Base-by-base conservation (phyloP, 2,113 vertebrate species). In the Phaethon lepturus region DNA sequence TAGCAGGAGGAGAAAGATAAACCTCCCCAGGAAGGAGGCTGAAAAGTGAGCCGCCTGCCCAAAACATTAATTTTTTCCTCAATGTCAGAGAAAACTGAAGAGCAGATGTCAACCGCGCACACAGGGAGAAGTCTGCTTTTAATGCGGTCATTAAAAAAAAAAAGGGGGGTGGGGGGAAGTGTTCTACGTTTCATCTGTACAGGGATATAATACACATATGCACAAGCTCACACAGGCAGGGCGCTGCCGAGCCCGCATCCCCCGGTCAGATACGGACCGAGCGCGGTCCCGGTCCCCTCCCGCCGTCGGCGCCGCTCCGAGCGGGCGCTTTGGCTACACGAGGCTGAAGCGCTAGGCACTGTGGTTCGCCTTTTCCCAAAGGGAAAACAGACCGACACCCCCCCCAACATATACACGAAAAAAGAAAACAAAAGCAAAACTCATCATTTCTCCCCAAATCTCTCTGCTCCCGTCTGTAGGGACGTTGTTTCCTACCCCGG, bases 261-360 rank as follows among this genome's bases (percentile, higher is more conserved):
- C 35, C 35, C 1, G 4, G 85, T 83, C 33, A 6, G 85, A 60
- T 50, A 74, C 0, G 4, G 88, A 76, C 60, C 7, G 9, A 86
- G n/a, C 2, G 0, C 1, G 15, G 90, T n/a, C 93, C 73, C 1
- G 3, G 40, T 0, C 8, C 87, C 87, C 45, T 94, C 20, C 81
- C 1, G 1, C 69, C 2, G 0, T 56, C 12, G 22, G 93, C 73
- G 83, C 63, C 13, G 33, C 96, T 95, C 81, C 49, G 0, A 86
- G 81, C 74, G 33, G 35, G 3, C 2, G 9, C 58, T 86, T 77
- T 52, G 80, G 45, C n/a, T 60, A 55, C 60, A 6, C 6, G 40
- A 83, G 45, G 75, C 91, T 13, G 62, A 79, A 91, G 86, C 86
- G 2, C 12, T 59, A 98, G 96, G 97, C 97, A 97, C 96, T 96